Base-by-base conservation (phyloP, 2,113 vertebrate species). In the Cebidichthys violaceus region DNA sequence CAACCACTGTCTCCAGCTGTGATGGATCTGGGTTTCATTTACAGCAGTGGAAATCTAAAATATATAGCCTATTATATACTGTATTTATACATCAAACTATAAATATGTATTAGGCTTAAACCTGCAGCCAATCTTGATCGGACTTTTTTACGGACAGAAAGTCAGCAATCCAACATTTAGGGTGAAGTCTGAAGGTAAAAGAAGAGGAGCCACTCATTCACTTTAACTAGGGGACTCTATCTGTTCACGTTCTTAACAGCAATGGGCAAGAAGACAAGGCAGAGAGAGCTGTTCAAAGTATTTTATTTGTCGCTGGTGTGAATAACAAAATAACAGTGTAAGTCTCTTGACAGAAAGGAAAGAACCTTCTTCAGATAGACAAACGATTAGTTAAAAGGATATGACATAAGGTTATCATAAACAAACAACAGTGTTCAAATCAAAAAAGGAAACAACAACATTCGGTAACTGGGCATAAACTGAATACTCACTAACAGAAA, bases 271-370 rank as follows among this genome's bases (percentile, higher is more conserved):
- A 59, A 75, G 9, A 70, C 37, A 41, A 37, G 1, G 8, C 3
- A 9, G 39, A 54, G 54, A 3, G 3, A 54, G 31, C 57, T n/a
- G 11, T 24, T 50, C 11, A 52, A 33, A 59, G 11, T 4, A 52
- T 18, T 76, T 83, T 47, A 79, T 41, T 87, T 69, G 18, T 22
- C 71, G 27, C 3, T 31, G 41, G 14, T n/a, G n/a, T n/a, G n/a
- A n/a, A n/a, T n/a, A n/a, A n/a, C 33, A 33, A 33, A 33, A 33
- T 33, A 33, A 33, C 33, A 33, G 33, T 33, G 6, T 6, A 33
- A 6, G 33, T 33, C 37, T 43, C 1, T 18, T 31, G 41, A 45
- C 3, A 27, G 9, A 24, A 13, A 31, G 37, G 18, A 4, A 60
- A 52, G 33, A 5, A 11, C 15, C n/a, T 9, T 61, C 37, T 9